Percentiles rank a stretch among this genome's conserved stretches.
phyloP scores from a whole-genome alignment of 23 tunicate species.

The Halocynthia aurantium region DNA sequence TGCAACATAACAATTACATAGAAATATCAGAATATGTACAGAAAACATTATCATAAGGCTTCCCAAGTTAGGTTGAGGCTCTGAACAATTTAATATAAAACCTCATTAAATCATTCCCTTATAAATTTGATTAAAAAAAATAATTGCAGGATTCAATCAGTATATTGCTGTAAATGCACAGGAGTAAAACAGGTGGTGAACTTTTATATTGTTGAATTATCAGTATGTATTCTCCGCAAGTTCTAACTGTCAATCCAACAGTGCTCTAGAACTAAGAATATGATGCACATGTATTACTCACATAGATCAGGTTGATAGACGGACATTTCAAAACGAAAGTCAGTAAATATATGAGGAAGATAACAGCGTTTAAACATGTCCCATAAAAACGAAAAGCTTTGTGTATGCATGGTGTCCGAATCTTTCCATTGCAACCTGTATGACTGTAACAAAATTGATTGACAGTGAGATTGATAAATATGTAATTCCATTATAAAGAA shows the following conservation, averaged over 20 bases:
- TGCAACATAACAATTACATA: slow-evolving; percentile 15
- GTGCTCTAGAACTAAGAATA: background rate
- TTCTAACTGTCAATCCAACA: no score
- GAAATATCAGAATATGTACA: background rate
- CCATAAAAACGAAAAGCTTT: slow-evolving; percentile 76
- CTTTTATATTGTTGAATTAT: no score
- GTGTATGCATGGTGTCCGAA: slow-evolving; percentile 20
- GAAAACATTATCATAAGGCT: background rate
- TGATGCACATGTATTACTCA: background rate
- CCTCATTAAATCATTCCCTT: no score
- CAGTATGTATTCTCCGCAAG: no score
- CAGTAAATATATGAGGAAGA: slow-evolving; percentile 67
- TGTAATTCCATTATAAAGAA: slow-evolving; percentile 2
- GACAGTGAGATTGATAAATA: background rate
- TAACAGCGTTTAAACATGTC: slow-evolving; percentile 82
- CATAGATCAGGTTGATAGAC: slow-evolving; percentile 48
- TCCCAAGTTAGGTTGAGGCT: no score
- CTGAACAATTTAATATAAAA: no score
- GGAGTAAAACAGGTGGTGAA: no score
- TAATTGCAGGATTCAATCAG: no score
- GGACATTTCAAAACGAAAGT: slow-evolving; percentile 42
- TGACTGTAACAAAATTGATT: slow-evolving; percentile 20
- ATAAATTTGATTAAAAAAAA: no score
- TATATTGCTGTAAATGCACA: no score
- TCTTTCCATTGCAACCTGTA: slow-evolving; percentile 59